Percentiles rank a stretch among this genome's conserved stretches.
phyloP scores from a whole-genome alignment of 2,797 vertebrate genomes.

The Podargus strigoides region DNA sequence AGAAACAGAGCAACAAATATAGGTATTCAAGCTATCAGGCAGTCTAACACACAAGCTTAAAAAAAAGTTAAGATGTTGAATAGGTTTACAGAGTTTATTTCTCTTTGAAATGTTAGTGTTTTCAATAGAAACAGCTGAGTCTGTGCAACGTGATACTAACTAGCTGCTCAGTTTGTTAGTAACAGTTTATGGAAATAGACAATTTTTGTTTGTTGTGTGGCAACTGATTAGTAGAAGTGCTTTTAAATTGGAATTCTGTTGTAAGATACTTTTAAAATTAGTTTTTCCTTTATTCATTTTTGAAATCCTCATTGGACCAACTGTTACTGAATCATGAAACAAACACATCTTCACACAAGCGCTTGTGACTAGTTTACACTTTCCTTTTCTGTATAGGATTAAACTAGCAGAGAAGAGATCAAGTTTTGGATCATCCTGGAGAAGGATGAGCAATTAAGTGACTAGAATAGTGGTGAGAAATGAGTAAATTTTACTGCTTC shows the following conservation, averaged over 20 bases:
- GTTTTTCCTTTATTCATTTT: background rate
- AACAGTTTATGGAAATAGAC: background rate
- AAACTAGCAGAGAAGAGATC: background rate
- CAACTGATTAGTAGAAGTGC: background rate
- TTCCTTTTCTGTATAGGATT: background rate
- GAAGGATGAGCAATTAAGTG: background rate
- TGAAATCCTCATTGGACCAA: background rate
- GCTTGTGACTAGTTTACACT: background rate
- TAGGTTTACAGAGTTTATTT: background rate
- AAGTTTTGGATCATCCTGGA: background rate
- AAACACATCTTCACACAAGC: background rate
- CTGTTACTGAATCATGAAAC: background rate
- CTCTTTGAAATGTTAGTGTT: background rate
- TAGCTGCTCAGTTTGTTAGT: background rate
- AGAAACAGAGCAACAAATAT: background rate
- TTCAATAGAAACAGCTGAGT: background rate
- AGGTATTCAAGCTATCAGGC: background rate
- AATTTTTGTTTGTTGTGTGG: background rate
- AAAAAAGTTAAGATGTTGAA: background rate
- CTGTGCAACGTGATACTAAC: background rate
- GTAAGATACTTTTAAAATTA: too few species aligned
- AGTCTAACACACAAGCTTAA: background rate
- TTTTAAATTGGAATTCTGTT: background rate
- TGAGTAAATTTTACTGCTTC: background rate
- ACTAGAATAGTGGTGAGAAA: background rate